Percentiles rank a stretch among this genome's conserved stretches.
phyloP scores from a whole-genome alignment of 2,888 invertebrate genomes.

The Hemithea aestivaria region DNA sequence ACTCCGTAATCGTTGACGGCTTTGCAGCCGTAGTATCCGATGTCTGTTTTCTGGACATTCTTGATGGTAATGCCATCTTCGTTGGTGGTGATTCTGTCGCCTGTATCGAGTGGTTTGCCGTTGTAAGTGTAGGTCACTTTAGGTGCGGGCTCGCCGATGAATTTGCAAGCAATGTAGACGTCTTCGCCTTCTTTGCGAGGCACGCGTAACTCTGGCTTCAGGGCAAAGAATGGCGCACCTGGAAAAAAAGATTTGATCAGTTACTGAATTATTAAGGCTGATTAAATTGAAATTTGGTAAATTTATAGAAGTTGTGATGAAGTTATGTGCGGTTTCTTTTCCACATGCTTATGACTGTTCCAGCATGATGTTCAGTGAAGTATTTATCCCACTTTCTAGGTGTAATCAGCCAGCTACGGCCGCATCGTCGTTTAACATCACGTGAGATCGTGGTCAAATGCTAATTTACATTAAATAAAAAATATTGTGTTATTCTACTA shows the following conservation, averaged over 20 bases:
- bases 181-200: slow-evolving; percentile 40
- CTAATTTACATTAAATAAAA: too few species aligned
- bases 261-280: background rate
- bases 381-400: too few species aligned
- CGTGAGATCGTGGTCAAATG: too few species aligned
- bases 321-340: too few species aligned
- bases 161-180: slow-evolving; percentile 49
- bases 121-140: slow-evolving; percentile 48
- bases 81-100: slow-evolving; percentile 25
- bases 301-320: too few species aligned
- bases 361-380: too few species aligned
- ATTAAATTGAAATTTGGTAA: too few species aligned
- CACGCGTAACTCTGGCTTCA: slow-evolving; percentile 37
- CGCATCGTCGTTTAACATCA: too few species aligned
- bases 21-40: slow-evolving; percentile 60
- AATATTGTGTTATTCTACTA: too few species aligned
- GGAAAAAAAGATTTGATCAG: slow-evolving; percentile 16
- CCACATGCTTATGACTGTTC: too few species aligned
- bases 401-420: too few species aligned
- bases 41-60: slow-evolving; percentile 41
- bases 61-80: slow-evolving; percentile 45
- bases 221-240: slow-evolving; percentile 48
- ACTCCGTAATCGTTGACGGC: slow-evolving; percentile 47
- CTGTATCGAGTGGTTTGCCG: slow-evolving; percentile 36
- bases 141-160: slow-evolving; percentile 42